Conservation (phyloP, 1,140 invertebrate genomes). For the Lordiphosa clarofinis region DNA sequence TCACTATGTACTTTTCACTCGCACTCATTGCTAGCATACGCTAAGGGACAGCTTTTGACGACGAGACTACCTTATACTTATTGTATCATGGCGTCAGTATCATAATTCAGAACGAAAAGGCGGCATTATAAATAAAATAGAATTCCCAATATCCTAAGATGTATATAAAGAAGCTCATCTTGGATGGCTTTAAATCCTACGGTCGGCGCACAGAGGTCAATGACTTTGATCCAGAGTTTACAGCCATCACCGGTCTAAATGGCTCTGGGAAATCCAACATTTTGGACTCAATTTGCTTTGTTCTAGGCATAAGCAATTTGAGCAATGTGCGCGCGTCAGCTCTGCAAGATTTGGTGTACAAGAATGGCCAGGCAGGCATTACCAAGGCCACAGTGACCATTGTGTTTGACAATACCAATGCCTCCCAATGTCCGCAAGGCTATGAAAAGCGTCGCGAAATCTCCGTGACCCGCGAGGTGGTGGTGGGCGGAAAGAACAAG, state of each 20-base stretch:
- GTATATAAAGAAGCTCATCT: conserved; percentile 95
- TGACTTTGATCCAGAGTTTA: conserved; percentile 97
- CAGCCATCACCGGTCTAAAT: conserved; percentile 99
- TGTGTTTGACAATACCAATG: conserved; percentile 95
- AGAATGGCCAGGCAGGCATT: conserved; percentile 97
- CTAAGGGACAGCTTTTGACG: no score
- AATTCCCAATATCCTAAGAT: conserved; percentile 81
- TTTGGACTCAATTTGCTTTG: conserved; percentile 98
- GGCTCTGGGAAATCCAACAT: conserved; percentile 99
- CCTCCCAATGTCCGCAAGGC: conserved; percentile 91
- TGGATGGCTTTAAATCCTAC: conserved; percentile 99
- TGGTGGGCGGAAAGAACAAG: conserved; percentile 91
- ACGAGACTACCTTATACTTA: no score
- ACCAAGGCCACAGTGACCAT: conserved; percentile 98
- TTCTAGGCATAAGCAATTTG: conserved; percentile 97
- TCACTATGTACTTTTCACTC: no score
- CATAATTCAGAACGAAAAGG: no score
- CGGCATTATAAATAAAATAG: no score
- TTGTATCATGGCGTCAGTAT: no score
- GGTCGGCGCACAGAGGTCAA: conserved; percentile 95
- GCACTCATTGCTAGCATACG: no score
- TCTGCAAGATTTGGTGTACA: conserved; percentile 97
- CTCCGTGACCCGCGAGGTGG: conserved; percentile 92
- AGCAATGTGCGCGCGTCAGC: conserved; percentile 92
- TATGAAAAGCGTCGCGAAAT: conserved; percentile 97